Evolutionary conservation across 2,888 invertebrate genomes (phyloP).

Genomic region (Hybos culiciformis): DNA sequence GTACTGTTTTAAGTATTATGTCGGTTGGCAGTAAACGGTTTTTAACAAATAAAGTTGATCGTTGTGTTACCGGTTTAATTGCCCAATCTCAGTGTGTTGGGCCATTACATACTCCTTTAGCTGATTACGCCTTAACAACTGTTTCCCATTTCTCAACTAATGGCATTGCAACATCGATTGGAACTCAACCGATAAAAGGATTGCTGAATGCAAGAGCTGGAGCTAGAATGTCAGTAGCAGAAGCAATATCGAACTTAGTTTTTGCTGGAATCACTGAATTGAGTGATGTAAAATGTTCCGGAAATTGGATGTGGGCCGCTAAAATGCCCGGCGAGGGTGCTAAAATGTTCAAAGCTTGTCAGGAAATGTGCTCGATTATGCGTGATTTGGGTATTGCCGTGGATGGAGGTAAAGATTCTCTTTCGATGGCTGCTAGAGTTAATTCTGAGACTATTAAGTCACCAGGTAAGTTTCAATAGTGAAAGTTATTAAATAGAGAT

Average conservation of each 20-base stretch:
- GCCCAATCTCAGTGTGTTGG: slow-evolving; percentile 99
- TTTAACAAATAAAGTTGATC: slow-evolving; percentile 87
- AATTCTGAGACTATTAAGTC: slow-evolving; percentile 54
- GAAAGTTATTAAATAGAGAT: no score
- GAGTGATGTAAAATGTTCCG: slow-evolving; percentile 91
- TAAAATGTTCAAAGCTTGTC: slow-evolving; percentile 71
- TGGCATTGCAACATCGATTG: slow-evolving; percentile 90
- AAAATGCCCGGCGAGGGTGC: slow-evolving; percentile 89
- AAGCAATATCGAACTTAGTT: slow-evolving; percentile 84
- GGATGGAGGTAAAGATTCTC: slow-evolving; percentile 94
- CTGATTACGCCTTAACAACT: slow-evolving; percentile 85
- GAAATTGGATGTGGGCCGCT: slow-evolving; percentile 99
- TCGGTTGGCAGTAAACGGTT: slow-evolving; percentile 91
- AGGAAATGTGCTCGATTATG: slow-evolving; percentile 79
- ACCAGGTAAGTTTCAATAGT: no score
- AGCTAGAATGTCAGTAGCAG: slow-evolving; percentile 87
- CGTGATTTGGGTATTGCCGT: slow-evolving; percentile 67
- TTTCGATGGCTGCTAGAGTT: slow-evolving; percentile 92
- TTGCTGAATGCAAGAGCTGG: slow-evolving; percentile 65
- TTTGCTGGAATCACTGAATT: slow-evolving; percentile 51
- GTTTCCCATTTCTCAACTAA: slow-evolving; percentile 68
- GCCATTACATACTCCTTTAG: slow-evolving; percentile 87
- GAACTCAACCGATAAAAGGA: slow-evolving; percentile 91
- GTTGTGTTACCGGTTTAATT: slow-evolving; percentile 87
- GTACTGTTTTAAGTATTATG: slow-evolving; percentile 72